These are phyloP conservation scores for Bovichtus variegatus DNA, from an alignment of 2,797 vertebrate genomes.

Conservation along the genomic window DNA sequence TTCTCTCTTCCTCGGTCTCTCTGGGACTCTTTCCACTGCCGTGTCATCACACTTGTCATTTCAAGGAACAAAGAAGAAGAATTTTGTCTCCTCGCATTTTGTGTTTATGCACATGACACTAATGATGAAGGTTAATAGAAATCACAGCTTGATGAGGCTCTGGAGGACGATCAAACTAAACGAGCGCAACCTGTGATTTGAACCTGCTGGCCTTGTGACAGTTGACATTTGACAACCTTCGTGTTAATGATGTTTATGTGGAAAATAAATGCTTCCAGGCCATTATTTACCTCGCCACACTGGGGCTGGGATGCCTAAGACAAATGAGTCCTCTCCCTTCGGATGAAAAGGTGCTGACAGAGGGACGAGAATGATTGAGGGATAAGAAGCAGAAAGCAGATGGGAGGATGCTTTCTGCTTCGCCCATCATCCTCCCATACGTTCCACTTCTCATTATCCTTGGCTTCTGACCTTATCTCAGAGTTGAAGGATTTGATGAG, in stretches of 20 bases:
- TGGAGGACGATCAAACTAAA: constrained; percentile 59
- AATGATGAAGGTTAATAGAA: constrained; percentile 71
- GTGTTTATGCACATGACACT: constrained; percentile 27
- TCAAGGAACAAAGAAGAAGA: constrained; percentile 47
- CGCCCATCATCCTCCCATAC: constrained; percentile 68
- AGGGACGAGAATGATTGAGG: constrained; percentile 69
- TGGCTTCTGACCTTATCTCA: constrained; percentile 78
- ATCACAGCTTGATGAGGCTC: constrained; percentile 61
- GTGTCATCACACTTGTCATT: constrained; percentile 55
- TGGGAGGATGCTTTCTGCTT: constrained; percentile 67
- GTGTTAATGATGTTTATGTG: constrained; percentile 62
- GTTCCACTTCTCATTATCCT: constrained; percentile 75
- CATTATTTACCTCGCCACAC: constrained; percentile 55
- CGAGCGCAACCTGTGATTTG: constrained; percentile 61
- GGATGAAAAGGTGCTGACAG: constrained; percentile 59
- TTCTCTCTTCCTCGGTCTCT: constrained; percentile 20
- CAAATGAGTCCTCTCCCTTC: constrained; percentile 47
- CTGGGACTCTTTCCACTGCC: constrained; percentile 29
- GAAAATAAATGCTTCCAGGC: constrained; percentile 49
- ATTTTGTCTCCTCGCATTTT: constrained; percentile 31
- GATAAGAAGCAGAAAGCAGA: constrained; percentile 65
- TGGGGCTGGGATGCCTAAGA: constrained; percentile 35
- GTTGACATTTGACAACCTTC: constrained; percentile 71
- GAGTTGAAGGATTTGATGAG: constrained; percentile 74
- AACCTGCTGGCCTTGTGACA: constrained; percentile 50